A percentile compares a stretch with the other conserved stretches of the same genome.
Conservation (phyloP, 2,797 vertebrate genomes). For the Darevskia nairensis region DNA sequence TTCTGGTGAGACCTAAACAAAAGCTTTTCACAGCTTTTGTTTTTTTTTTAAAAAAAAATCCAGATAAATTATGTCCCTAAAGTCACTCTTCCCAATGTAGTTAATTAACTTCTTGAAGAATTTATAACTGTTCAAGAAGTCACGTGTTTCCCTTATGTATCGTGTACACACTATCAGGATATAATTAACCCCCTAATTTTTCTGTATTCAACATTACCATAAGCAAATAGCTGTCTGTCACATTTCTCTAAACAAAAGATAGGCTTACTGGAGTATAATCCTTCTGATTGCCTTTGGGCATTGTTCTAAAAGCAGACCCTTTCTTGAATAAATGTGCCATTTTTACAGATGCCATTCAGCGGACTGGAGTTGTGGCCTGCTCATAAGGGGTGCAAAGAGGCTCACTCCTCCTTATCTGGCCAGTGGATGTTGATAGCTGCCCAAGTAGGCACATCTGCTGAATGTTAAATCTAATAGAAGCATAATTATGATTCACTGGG, state of each 20-base stretch:
- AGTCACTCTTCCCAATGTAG: neutral
- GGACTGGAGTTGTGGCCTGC: neutral
- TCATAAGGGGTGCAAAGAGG: neutral
- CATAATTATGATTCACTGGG: neutral
- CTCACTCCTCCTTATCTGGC: neutral
- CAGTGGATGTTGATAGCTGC: neutral
- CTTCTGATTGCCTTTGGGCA: neutral
- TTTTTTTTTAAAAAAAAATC: neutral
- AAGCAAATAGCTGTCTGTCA: neutral
- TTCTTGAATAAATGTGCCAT: neutral
- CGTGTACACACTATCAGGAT: neutral
- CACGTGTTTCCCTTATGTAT: neutral
- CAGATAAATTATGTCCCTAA: neutral
- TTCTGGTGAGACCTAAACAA: neutral
- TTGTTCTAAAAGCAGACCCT: neutral
- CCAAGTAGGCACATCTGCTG: neutral
- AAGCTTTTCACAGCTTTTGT: neutral
- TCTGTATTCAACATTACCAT: neutral
- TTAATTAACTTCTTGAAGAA: conserved; percentile 2
- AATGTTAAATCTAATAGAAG: neutral
- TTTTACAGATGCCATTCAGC: neutral
- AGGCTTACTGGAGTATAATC: neutral
- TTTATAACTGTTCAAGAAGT: neutral
- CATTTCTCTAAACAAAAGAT: neutral
- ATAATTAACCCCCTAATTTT: neutral